Percentiles rank a stretch among this genome's conserved stretches.
phyloP scores from a whole-genome alignment of 2,113 vertebrate species.

The Brevimyrus niger region DNA sequence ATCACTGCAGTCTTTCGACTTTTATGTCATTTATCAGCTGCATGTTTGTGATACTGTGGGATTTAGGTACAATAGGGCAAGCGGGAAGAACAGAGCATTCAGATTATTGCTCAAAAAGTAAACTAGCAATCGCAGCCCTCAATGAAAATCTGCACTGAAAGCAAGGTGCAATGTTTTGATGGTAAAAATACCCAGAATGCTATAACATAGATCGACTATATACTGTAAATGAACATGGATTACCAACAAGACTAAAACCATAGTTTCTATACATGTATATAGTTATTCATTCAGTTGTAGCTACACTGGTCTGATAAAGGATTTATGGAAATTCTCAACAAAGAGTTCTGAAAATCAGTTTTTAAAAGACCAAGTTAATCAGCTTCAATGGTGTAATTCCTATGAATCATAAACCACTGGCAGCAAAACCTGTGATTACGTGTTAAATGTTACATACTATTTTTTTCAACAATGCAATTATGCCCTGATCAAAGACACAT shows the following conservation, averaged over 20 bases:
- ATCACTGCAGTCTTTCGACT: background rate
- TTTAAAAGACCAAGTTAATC: background rate
- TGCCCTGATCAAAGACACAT: background rate
- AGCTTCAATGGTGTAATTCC: background rate
- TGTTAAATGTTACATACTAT: too few relatives aligned
- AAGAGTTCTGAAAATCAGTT: background rate
- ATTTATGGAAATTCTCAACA: background rate
- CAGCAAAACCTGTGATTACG: background rate
- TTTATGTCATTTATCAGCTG: background rate
- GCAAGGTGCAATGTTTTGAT: background rate
- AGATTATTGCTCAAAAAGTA: background rate
- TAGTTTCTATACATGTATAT: background rate
- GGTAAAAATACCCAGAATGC: background rate
- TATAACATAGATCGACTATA: background rate
- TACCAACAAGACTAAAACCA: background rate
- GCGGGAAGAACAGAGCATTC: background rate
- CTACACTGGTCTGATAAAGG: background rate
- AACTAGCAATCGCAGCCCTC: background rate
- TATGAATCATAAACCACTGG: background rate
- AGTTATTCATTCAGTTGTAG: background rate
- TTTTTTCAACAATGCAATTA: conserved; percentile 1
- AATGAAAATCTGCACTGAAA: background rate
- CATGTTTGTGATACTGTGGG: background rate
- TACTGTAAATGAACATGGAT: background rate
- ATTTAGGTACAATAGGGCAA: background rate